Base-by-base conservation (phyloP, 2,888 invertebrate species). In the Brachycybe producta region DNA sequence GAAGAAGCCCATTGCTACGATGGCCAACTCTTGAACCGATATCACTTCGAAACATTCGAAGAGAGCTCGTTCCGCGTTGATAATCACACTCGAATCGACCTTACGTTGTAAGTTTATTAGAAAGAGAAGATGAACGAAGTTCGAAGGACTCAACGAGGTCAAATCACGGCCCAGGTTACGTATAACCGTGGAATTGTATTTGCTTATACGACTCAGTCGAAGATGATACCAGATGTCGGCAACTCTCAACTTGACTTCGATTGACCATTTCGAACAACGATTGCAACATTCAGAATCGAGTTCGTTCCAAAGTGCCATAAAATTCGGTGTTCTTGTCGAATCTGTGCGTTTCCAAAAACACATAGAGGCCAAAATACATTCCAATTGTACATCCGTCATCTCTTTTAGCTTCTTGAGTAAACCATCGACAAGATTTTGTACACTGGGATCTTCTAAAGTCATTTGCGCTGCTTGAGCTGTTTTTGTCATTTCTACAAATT, bases 1-100 rank as follows among this genome's bases (percentile, higher is more conserved):
- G 26, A 47, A 47, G 24, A 47, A 47, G 15, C 24, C 47, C 15
- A 47, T 21, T n/a, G 47, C 35, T 5, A 15, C 47, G 7, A 47
- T 38, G 8, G 27, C 38, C 35, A 47, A 15, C n/a, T 47, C 38
- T 17, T 47, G 36, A 19, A 38, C 5, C 4, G 38, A 38, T 15
- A 47, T 17, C 17, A 2, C 3, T 8, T 38, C 38, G 21, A 38
- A n/a, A 15, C 26, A 7, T 7, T 26, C 8, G 36, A 47, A 23
- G 7, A 47, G 21, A 24, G n/a, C 38, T 2, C n/a, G 15, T 40
- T 47, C 47, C 15, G 38, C 24, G 15, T 17, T 15, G 4, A 7
- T 19, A 4, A 40, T 40, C 11, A 26, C 7, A 8, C 21, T 24
- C 5, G 5, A 32, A 8, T 15, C 39, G 8, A 39, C 15, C 13